Evolutionary conservation across 2,113 vertebrate genomes (phyloP), one percentile per base, ranked within the genome.

Genomic region (Myotis davidii): DNA sequence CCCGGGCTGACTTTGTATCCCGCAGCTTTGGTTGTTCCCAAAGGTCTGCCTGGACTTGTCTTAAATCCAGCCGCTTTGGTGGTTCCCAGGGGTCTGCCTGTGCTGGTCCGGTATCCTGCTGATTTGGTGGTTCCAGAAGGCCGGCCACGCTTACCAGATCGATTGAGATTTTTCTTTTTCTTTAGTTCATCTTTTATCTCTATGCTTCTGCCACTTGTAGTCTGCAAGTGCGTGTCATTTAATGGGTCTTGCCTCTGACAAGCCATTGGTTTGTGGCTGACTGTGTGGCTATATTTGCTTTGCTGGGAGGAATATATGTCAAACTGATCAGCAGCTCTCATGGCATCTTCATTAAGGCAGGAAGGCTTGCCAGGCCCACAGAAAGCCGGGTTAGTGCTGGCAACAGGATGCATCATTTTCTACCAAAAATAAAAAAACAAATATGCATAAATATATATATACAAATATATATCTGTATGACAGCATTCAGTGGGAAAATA

Each of bases 1-100:
- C 99, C 99, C 5, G 99, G 99, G 98, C 99, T 99, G 97, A 99
- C 99, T 98, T 99, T 99, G 98, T 99, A 99, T 94, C 99, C 99
- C 0, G 99, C 99, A 17, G 99, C 99, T 98, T 99, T 99, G 97
- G 99, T 99, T 65, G 99, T 99, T 76, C 99, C 99, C 94, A 99
- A 98, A 74, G 99, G 99, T 98, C 99, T 99, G 91, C 99, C 99
- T 32, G 99, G 99, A 98, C 99, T 99, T 94, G 99, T 99, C 98
- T 99, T 99, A 98, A 99, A 99, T 96, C 99, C 99, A 13, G 99
- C 99, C 2, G 99, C 99, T 98, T 99, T 99, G 97, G 99, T 99
- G 98, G 99, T 99, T 93, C 99, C 99, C 83, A 99, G 98, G 45
- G 99, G 99, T 97, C 99, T 98, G 45, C 99, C 99, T 3, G 99